phyloP scores from a whole-genome alignment of 2,113 vertebrate species.

The Otocyon megalotis region DNA sequence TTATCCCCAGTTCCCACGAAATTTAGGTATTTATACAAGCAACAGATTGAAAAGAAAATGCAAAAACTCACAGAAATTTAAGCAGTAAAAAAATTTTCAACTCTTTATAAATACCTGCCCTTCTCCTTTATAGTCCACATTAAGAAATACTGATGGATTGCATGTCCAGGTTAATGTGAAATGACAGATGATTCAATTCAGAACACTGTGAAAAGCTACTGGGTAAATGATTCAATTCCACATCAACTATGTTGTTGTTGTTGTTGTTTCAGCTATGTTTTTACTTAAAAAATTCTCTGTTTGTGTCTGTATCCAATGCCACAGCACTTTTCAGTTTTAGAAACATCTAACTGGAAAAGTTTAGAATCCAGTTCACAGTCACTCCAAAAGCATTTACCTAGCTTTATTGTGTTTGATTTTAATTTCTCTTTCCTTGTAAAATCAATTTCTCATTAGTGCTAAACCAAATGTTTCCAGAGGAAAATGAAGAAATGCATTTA shows the following conservation, averaged over 20 bases:
- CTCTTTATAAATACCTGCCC: constrained; percentile 77
- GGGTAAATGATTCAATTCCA: constrained; percentile 73
- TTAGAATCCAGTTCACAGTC: not conserved
- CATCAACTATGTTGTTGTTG: constrained; percentile 11
- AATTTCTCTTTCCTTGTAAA: constrained; percentile 66
- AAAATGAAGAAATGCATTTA: constrained; percentile 37
- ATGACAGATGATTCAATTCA: constrained; percentile 80
- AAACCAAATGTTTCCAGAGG: constrained; percentile 61
- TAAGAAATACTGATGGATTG: constrained; percentile 76
- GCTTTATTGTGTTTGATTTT: constrained; percentile 60
- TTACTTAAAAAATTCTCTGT: constrained; percentile 57
- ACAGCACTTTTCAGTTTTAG: constrained; percentile 63
- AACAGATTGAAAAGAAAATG: constrained; percentile 27
- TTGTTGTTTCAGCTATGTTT: not conserved
- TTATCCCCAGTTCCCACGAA: constrained; percentile 40
- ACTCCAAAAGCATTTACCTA: constrained; percentile 40
- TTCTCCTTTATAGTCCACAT: constrained; percentile 55
- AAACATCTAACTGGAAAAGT: constrained; percentile 39
- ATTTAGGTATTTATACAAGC: constrained; percentile 63
- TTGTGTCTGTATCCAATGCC: constrained; percentile 44
- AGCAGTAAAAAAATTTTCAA: constrained; percentile 70
- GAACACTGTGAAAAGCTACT: constrained; percentile 59
- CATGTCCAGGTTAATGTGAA: constrained; percentile 73
- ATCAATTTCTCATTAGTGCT: constrained; percentile 73
- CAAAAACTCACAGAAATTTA: constrained; percentile 55